Evolutionary conservation across 2,888 invertebrate genomes (phyloP), one percentile per base, ranked within the genome.

Genomic region (Dasypogon diadema): DNA sequence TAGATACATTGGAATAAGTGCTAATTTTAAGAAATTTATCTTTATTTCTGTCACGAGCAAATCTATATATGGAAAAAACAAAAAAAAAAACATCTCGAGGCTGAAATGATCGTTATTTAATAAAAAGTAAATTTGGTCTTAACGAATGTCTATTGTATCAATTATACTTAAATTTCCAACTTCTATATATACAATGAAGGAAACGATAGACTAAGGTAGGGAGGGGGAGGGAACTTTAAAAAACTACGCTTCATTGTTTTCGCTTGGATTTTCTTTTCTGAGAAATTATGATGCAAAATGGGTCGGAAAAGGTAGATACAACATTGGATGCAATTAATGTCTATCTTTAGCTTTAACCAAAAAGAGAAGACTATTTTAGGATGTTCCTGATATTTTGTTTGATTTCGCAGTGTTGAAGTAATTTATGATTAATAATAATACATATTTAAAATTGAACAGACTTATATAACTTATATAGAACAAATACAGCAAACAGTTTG

Each of bases 391-490:
- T 42, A 42, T 42, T 42, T 42, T 42, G 10, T 37, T 26, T 24
- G 16, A 21, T 21, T 24, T n/a, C 30, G 51, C 54, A 70, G 30
- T 70, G 70, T 70, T 30, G 21, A 18, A 48, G 26, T 68, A 70
- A 26, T 70, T 42, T 70, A 70, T 46, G 54, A 54, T 30, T 70
- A 70, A 54, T 70, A 54, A 70, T 70, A 70, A 70, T 70, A 70
- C 70, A 70, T 68, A 74, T 73, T 63, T 75, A 63, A 73, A 73
- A 73, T 73, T 73, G 75, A 77, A 70, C 77, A 77, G 75, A 77
- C 77, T 77, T 77, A 77, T 77, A 75, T 77, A 77, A 77, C 77
- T 77, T 77, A 77, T 77, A 75, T 77, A 75, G 70, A 77, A 77
- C 77, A 77, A 75, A 75, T 75, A 75, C 75, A 75, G 60, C 70